Percentiles rank a stretch among this genome's conserved stretches.
Conservation (phyloP, 1,140 invertebrate species). For the Drosophila persimilis region DNA sequence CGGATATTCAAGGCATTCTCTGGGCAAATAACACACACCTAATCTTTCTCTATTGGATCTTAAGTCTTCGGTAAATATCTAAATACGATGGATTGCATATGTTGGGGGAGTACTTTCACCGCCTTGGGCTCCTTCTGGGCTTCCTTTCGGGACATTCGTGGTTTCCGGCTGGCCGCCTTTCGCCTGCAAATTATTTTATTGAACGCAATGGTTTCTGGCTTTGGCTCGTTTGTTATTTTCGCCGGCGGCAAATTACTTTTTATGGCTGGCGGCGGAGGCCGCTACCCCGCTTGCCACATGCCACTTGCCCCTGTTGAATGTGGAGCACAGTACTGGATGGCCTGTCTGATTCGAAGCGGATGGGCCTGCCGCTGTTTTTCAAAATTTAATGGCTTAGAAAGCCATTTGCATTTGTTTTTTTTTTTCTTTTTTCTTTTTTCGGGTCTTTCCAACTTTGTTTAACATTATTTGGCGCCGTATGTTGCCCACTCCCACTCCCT, state of each 20-base stretch:
- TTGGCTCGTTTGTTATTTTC: constrained; percentile 80
- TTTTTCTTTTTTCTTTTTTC: constrained; percentile 32
- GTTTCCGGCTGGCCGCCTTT: constrained; percentile 54
- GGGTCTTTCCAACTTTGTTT: constrained; percentile 70
- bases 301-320: constrained; percentile 35
- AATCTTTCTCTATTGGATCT: no score
- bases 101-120: neutral
- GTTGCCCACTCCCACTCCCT: constrained; percentile 24
- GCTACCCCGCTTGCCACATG: neutral
- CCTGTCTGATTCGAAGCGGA: constrained; percentile 1
- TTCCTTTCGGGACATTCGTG: neutral
- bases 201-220: constrained; percentile 80
- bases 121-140: no score
- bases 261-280: constrained; percentile 55
- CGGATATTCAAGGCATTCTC: no score
- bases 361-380: constrained; percentile 59
- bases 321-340: no score
- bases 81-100: no score
- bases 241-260: constrained; percentile 79
- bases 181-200: constrained; percentile 80
- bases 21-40: no score
- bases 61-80: no score
- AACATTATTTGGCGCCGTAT: constrained; percentile 74
- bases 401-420: constrained; percentile 69
- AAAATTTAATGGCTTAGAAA: constrained; percentile 82